Conservation (phyloP, 2,113 vertebrate species). For the Saguinus imperator region DNA sequence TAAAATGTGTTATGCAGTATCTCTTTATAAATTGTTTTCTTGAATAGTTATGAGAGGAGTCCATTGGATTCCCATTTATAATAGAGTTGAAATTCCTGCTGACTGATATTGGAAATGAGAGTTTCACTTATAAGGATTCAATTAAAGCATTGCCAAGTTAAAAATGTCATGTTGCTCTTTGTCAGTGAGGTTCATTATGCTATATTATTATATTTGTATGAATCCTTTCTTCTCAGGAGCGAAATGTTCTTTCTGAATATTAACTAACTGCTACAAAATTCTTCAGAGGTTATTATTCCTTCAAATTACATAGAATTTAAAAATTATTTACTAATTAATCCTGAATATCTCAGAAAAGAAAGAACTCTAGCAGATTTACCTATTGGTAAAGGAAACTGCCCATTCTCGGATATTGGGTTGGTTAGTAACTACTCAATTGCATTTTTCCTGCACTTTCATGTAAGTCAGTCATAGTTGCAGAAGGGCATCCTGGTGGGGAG, state of each 20-base stretch:
- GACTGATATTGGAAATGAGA: constrained; percentile 28
- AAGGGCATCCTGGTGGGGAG: background rate
- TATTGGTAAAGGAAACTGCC: background rate
- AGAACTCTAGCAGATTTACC: background rate
- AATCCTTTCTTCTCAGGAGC: constrained; percentile 44
- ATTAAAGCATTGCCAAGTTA: constrained; percentile 47
- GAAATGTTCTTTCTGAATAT: constrained; percentile 51
- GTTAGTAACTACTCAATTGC: background rate
- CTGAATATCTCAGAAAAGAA: background rate
- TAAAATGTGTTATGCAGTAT: background rate
- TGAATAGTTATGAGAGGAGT: background rate
- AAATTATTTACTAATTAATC: constrained; percentile 48
- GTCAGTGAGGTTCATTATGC: constrained; percentile 42
- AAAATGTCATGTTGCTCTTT: constrained; percentile 59
- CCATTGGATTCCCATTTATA: background rate
- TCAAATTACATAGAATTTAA: constrained; percentile 41
- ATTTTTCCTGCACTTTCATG: background rate
- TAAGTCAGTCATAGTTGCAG: background rate
- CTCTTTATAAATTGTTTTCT: background rate
- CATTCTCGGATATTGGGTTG: background rate
- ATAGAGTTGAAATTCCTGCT: constrained; percentile 41
- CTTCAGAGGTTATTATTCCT: constrained; percentile 38
- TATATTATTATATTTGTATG: constrained; percentile 48
- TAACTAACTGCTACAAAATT: constrained; percentile 48
- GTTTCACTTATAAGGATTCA: constrained; percentile 30